Evolutionary conservation across 2,113 vertebrate species (phyloP).

Genomic region (Axis porcinus): DNA sequence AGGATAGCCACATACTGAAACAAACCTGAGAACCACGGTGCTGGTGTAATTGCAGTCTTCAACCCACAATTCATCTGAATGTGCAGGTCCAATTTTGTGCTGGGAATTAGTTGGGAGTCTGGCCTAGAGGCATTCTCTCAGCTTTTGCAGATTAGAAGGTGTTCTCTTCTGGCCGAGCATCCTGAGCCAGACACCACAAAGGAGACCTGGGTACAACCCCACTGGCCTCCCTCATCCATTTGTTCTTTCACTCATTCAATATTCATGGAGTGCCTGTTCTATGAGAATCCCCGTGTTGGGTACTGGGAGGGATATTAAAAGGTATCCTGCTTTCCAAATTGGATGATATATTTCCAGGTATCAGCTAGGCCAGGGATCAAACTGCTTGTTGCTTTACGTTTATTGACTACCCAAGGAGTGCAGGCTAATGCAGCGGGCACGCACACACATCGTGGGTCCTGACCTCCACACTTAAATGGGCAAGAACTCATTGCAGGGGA

Average conservation of each 20-base stretch:
- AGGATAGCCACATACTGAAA: background rate
- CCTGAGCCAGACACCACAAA: background rate
- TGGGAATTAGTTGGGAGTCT: constrained; percentile 41
- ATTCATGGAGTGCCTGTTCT: background rate
- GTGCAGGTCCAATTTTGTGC: background rate
- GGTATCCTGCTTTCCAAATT: constrained; percentile 40
- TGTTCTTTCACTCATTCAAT: background rate
- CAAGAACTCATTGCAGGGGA: background rate
- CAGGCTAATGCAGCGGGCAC: background rate
- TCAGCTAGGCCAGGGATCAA: constrained; percentile 16
- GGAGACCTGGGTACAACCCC: background rate
- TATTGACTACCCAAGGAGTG: background rate
- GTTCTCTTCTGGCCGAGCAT: background rate
- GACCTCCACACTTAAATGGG: background rate
- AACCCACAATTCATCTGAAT: background rate
- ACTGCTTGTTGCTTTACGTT: constrained; percentile 15
- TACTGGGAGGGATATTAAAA: constrained; percentile 34
- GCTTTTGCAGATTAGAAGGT: constrained; percentile 9
- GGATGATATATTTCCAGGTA: constrained; percentile 40
- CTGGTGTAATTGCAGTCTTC: background rate
- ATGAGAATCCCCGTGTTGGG: background rate
- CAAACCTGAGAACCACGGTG: background rate
- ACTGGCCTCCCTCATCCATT: background rate
- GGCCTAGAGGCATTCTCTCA: constrained; percentile 36
- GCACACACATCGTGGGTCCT: background rate